Percentiles rank a stretch among this genome's conserved stretches.
These are phyloP conservation scores for Heliconius cydno DNA, from an alignment of 2,888 invertebrate species.

Conservation along the genomic window DNA sequence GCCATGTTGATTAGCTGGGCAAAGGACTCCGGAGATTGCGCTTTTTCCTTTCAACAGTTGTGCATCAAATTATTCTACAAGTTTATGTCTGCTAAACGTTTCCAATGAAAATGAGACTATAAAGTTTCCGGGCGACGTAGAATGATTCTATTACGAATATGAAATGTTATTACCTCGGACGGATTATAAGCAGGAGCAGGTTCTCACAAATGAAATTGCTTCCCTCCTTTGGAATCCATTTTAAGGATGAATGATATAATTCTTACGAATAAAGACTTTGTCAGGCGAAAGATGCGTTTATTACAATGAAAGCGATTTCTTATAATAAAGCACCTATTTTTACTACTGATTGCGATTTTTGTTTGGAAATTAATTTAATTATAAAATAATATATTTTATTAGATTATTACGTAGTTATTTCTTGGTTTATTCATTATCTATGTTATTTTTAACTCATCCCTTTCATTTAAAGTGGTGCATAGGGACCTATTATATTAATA, in stretches of 20 bases:
- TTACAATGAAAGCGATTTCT: slow-evolving; percentile 49
- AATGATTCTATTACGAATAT: slow-evolving; percentile 84
- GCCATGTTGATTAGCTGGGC: slow-evolving; percentile 63
- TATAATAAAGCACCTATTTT: slow-evolving; percentile 41
- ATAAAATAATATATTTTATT: neutral
- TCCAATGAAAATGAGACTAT: slow-evolving; percentile 83
- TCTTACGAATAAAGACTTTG: slow-evolving; percentile 80
- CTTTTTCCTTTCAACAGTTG: slow-evolving; percentile 62
- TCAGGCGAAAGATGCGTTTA: slow-evolving; percentile 70
- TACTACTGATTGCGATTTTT: neutral
- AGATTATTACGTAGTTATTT: neutral
- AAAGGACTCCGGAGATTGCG: slow-evolving; percentile 74
- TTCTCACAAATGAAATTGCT: slow-evolving; percentile 83
- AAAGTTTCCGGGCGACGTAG: slow-evolving; percentile 81
- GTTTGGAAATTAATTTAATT: neutral
- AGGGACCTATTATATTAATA: neutral
- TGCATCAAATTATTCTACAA: slow-evolving; percentile 80
- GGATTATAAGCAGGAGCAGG: slow-evolving; percentile 83
- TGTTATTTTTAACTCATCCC: slow-evolving; percentile 1
- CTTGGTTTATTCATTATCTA: neutral
- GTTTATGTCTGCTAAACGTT: slow-evolving; percentile 82
- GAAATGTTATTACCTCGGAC: slow-evolving; percentile 83
- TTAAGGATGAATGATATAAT: slow-evolving; percentile 82
- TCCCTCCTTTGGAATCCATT: slow-evolving; percentile 82
- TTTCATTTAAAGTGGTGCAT: neutral